phyloP scores from a whole-genome alignment of 2,113 vertebrate species.

The Scomber scombrus region DNA sequence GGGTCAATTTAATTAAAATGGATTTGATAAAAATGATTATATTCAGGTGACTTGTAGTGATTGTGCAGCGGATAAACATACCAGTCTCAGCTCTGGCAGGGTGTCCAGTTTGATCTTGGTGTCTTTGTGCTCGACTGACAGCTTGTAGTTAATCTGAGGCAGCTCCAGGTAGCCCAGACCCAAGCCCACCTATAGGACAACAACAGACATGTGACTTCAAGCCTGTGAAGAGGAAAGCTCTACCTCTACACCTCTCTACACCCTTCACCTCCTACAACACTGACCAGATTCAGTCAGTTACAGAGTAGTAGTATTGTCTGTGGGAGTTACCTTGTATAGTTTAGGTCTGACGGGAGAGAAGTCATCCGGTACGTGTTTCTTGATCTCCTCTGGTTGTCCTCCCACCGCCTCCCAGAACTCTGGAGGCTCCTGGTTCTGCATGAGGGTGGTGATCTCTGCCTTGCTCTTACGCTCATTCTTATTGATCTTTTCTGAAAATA shows the following conservation, averaged over 20 bases:
- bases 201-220: not conserved
- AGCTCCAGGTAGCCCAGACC: conserved; percentile 97
- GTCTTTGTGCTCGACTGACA: conserved; percentile 96
- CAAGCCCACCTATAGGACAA: conserved; percentile 89
- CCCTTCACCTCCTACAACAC: not conserved
- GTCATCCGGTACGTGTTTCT: conserved; percentile 91
- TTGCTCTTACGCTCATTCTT: conserved; percentile 97
- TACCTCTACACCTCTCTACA: not conserved
- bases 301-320: not conserved
- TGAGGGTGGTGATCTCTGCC: conserved; percentile 89
- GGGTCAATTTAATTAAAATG: conserved; percentile 1
- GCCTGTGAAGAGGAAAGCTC: not conserved
- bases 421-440: conserved; percentile 90
- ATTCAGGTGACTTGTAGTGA: not conserved
- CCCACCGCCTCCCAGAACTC: conserved; percentile 94
- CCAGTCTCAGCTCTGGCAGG: conserved; percentile 93
- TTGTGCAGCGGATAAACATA: too few relatives aligned
- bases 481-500: conserved; percentile 98
- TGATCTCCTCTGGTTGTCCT: conserved; percentile 94
- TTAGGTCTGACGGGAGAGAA: conserved; percentile 93
- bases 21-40: not conserved
- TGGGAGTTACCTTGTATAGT: conserved; percentile 91
- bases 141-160: conserved; percentile 98
- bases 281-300: not conserved
- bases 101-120: conserved; percentile 91